Percentiles rank a stretch among this genome's conserved stretches.
Evolutionary conservation across 2,888 invertebrate species (phyloP).

Genomic region (Pecten maximus): DNA sequence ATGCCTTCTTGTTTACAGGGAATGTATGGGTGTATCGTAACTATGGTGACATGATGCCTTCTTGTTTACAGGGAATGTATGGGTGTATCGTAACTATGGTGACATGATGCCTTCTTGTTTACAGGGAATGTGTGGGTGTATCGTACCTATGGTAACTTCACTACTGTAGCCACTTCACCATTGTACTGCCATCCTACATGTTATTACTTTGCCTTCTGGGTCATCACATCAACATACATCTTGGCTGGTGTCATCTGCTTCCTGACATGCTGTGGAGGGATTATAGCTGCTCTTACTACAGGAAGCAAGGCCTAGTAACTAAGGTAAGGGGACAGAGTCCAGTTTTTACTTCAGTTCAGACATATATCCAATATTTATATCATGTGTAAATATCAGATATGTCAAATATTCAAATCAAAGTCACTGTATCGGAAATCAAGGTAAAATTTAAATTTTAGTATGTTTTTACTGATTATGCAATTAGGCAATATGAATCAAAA

Average conservation of each 20-base stretch:
- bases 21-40: background rate
- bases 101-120: conserved; percentile 55
- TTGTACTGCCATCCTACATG: conserved; percentile 87
- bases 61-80: conserved; percentile 85
- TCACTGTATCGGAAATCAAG: too few relatives aligned
- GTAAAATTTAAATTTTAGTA: too few relatives aligned
- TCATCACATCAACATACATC: conserved; percentile 86
- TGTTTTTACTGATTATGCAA: too few relatives aligned
- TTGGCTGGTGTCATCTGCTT: background rate
- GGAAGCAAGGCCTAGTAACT: background rate
- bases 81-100: conserved; percentile 85
- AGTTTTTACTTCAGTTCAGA: too few relatives aligned
- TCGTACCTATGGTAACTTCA: conserved; percentile 81
- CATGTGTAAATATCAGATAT: too few relatives aligned
- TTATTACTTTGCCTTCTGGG: conserved; percentile 88
- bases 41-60: background rate
- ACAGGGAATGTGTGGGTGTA: conserved; percentile 88
- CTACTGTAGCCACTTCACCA: conserved; percentile 83
- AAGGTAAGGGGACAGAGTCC: background rate
- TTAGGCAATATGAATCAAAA: too few relatives aligned
- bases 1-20: background rate
- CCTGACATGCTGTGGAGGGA: conserved; percentile 2
- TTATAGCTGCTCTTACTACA: background rate
- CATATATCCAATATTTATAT: too few relatives aligned
- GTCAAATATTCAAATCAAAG: too few relatives aligned